A percentile compares a stretch with the other conserved stretches of the same genome.
These are phyloP conservation scores for Proctacanthus coquilletti DNA, from an alignment of 1,140 invertebrate genomes.

Conservation along the genomic window DNA sequence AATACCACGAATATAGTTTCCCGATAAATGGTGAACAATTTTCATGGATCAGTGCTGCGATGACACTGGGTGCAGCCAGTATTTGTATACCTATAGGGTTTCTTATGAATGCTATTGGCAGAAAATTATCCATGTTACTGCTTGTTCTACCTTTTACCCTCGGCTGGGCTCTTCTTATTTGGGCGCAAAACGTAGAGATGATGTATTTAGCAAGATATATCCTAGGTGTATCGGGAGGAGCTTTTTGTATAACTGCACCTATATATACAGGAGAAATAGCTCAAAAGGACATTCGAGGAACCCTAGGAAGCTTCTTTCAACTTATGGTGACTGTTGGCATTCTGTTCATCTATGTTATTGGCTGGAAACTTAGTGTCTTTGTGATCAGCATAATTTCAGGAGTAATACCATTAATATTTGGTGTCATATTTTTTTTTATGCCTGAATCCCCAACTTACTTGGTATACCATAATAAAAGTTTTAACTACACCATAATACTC, in stretches of 20 bases:
- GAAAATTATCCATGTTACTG: constrained; percentile 55
- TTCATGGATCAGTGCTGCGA: constrained; percentile 55
- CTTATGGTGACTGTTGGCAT: constrained; percentile 62
- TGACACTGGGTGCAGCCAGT: constrained; percentile 53
- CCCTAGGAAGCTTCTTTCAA: constrained; percentile 62
- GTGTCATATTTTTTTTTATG: constrained; percentile 53
- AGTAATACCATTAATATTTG: constrained; percentile 48
- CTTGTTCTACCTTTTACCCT: constrained; percentile 52
- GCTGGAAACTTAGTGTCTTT: constrained; percentile 39
- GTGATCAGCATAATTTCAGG: constrained; percentile 49
- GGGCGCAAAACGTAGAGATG: constrained; percentile 44
- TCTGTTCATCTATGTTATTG: constrained; percentile 48
- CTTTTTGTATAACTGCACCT: constrained; percentile 59
- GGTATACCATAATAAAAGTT: constrained; percentile 12
- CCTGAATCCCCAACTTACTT: constrained; percentile 57
- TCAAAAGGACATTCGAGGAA: constrained; percentile 60
- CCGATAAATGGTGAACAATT: constrained; percentile 33
- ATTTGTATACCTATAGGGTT: constrained; percentile 56
- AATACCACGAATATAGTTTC: constrained; percentile 37
- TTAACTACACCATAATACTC: constrained; percentile 5
- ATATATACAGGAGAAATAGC: constrained; percentile 72
- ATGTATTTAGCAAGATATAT: constrained; percentile 58
- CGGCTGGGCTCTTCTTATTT: constrained; percentile 63
- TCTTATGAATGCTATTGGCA: constrained; percentile 55
- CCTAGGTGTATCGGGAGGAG: constrained; percentile 53